Base-by-base conservation (phyloP, 2,797 vertebrate species). In the Caiman crocodilus region DNA sequence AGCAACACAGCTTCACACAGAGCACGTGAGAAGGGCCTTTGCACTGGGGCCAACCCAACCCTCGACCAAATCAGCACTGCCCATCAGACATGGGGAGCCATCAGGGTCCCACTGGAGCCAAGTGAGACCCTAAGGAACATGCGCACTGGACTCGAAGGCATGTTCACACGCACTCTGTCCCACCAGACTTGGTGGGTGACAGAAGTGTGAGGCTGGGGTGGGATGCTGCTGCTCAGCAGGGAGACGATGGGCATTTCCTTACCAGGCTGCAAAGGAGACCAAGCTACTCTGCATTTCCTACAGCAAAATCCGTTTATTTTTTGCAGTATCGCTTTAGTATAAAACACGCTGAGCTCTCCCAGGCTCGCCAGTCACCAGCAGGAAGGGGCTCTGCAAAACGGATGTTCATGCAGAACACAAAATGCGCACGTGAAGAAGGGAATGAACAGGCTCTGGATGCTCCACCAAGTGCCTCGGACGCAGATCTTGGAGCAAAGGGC, bases 271-370 rank as follows among this genome's bases (percentile, higher is more conserved):
- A 0, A 87, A 95, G 69, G 57, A 59, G 94, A 59, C 89, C 63
- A 58, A 61, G 4, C 25, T 30, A 69, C 71, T 77, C 14, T 13
- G 60, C 15, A 18, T 23, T 93, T 93, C 58, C 87, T 90, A 84
- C 83, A 82, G 87, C 90, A 94, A 94, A 96, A 87, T 14, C 16
- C 65, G 59, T 98, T 98, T 97, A 97, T 97, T 98, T 97, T 94
- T 67, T 50, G 87, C 58, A 88, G 13, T 61, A 82, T 65, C 13
- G 59, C 94, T 96, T 96, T 85, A 93, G 95, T 97, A 98, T 65
- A 97, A 98, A 98, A 97, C 79, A 92, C 96, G 50, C 88, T 94
- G 94, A 94, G 94, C 82, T 83, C 91, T 88, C 94, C 92, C 85
- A 89, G 88, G 90, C 88, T 90, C 96, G 93, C 84, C 94, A 76